Base-by-base conservation (phyloP, 2,797 vertebrate genomes). In the Eremophila alpestris region DNA sequence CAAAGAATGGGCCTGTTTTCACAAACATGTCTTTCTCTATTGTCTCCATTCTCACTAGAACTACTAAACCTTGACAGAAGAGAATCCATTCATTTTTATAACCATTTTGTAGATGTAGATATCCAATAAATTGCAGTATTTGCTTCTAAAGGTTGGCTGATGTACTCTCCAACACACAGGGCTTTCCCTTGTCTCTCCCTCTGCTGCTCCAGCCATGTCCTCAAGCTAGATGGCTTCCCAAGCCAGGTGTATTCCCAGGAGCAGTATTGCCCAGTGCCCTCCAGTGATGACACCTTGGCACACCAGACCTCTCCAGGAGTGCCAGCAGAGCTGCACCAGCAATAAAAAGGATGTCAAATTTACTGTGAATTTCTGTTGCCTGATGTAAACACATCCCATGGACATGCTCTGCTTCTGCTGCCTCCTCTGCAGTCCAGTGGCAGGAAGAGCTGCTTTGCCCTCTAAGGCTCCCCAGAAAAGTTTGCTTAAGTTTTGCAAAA, bases 141-240 rank as follows among this genome's bases (percentile, higher is more conserved):
- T 23, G 2, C 4, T n/a, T 91, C 36, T 27, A 77, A 48, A 77
- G 26, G 40, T 7, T 60, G 52, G 68, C 45, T 52, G 68, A 89
- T 1, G 3, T 14, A 56, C 24, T 23, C 18, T 23, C 23, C 23
- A 17, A 3, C 2, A 46, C 7, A 46, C 2, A 1, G 26, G 15
- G 38, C 27, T 40, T 55, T 79, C 8, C 0, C 16, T 36, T 14
- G 24, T 14, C 46, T 32, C 46, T 48, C 54, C 36, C 32, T 64
- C 12, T 26, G 38, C 52, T 7, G 1, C 22, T 48, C n/a, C 32
- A 29, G 30, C 16, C 41, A 38, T 13, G 49, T 52, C 24, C 40
- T 69, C 23, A 69, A 41, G 36, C 3, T 18, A 51, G 48, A 49
- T 0, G 5, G 26, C 16, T 62, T 75, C 29, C n/a, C 4, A 15